Conservation (phyloP, 1,140 invertebrate species). For the Colletes gigas region DNA sequence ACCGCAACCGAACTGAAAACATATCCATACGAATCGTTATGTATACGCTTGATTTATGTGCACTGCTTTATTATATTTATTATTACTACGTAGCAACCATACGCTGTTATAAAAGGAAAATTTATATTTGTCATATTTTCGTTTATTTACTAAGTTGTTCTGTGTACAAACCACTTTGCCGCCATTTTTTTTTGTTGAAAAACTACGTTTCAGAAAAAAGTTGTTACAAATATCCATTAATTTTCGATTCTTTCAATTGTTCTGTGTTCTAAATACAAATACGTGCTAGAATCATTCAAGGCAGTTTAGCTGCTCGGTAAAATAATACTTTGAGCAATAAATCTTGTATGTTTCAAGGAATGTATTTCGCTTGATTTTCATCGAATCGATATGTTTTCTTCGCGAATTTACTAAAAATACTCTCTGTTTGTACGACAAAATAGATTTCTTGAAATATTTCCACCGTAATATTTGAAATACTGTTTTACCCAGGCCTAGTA, state of each 20-base stretch:
- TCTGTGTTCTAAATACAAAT: background rate
- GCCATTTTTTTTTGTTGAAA: conserved; percentile 2
- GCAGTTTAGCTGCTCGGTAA: conserved; percentile 21
- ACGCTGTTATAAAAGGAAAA: background rate
- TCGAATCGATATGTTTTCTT: background rate
- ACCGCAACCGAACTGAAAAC: conserved; percentile 17
- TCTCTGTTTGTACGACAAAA: background rate
- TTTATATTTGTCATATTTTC: conserved; percentile 28
- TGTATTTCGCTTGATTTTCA: conserved; percentile 4
- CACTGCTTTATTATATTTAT: conserved; percentile 27
- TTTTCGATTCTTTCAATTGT: conserved; percentile 2
- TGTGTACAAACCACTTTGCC: conserved; percentile 16
- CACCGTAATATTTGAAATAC: background rate
- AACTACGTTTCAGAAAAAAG: background rate
- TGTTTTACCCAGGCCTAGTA: conserved; percentile 21
- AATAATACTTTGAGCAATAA: conserved; percentile 21
- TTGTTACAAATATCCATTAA: conserved; percentile 9
- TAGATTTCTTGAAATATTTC: conserved; percentile 17
- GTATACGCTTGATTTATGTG: conserved; percentile 18
- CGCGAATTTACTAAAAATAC: background rate
- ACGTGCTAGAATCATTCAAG: conserved; percentile 2
- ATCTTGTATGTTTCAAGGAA: conserved; percentile 12
- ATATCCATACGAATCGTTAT: conserved; percentile 27
- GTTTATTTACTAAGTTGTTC: conserved; percentile 16
- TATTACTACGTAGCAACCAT: background rate